Conservation (phyloP, 2,888 invertebrate species). For the Dolichopus griseipennis region DNA sequence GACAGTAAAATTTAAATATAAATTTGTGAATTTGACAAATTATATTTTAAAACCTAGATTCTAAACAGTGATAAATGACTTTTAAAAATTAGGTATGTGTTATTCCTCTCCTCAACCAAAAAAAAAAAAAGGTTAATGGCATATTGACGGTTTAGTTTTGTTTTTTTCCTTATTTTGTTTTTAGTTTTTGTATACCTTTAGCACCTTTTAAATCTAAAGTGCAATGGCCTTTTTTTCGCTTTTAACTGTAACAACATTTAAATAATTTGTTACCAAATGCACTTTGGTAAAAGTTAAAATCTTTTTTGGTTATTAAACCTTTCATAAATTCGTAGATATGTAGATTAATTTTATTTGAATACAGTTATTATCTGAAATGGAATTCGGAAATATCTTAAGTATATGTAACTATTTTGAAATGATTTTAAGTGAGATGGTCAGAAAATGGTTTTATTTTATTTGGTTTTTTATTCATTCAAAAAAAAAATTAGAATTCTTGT, state of each 20-base stretch:
- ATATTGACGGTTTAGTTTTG: neutral
- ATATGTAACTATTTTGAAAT: too few species aligned
- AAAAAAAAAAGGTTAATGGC: slow-evolving; percentile 2
- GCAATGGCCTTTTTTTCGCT: neutral
- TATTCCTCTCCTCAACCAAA: neutral
- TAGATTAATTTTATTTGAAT: too few species aligned
- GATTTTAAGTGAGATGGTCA: too few species aligned
- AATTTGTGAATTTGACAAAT: neutral
- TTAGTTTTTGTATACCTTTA: neutral
- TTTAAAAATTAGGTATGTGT: neutral
- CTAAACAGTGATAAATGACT: neutral
- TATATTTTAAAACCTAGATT: neutral
- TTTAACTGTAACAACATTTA: neutral
- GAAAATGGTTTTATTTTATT: too few species aligned
- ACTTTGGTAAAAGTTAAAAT: neutral
- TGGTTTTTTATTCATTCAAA: too few species aligned
- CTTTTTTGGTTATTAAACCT: neutral
- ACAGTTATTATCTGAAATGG: too few species aligned
- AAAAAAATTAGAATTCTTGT: too few species aligned
- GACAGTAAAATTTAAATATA: too few species aligned
- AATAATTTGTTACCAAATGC: neutral
- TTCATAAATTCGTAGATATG: too few species aligned
- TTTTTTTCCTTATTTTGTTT: too few species aligned
- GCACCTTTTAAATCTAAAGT: neutral
- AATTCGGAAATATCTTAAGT: too few species aligned